Evolutionary conservation across 2,888 invertebrate genomes (phyloP), one percentile per base, ranked within the genome.

Genomic region (Drosophila kanekoi): DNA sequence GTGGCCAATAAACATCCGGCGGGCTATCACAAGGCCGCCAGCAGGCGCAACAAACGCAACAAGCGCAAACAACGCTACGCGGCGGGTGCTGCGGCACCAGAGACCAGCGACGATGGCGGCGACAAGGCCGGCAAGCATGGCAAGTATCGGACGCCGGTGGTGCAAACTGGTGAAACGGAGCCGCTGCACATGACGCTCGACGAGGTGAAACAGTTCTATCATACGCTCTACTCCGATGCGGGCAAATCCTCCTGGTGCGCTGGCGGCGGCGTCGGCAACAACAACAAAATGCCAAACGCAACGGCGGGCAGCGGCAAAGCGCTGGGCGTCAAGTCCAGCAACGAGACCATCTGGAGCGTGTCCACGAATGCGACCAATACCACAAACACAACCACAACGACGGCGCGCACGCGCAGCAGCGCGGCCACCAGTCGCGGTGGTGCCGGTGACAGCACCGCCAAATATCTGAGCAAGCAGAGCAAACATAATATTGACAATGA

Each of bases 171-270:
- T 6, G 78, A 76, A 6, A 18, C 78, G 14, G 97, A 97, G 90
- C 96, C 96, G 2, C 94, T 97, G 72, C 97, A 97, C 91, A 95
- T 97, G 95, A 97, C 97, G 10, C 92, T 97, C 62, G 95, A 96
- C 81, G 97, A 97, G 93, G 96, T 97, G 89, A 94, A 96, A 73
- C 96, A 96, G 87, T 97, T 96, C 91, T 93, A 97, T 85, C 96
- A 97, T 78, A 96, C 96, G 8, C 93, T 97, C 44, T 97, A 97
- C 91, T 96, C 96, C 37, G 91, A 91, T 43, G 87, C 85, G 2
- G 82, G 83, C 44, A 82, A 79, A 14, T 40, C 78, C 0, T 60
- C 73, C 0, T 77, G 75, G 78, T 41, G 69, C 9, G 43, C 43
- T 8, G 48, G 33, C 5, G 28, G 28, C 2, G 51, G 49, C 11